Evolutionary conservation across 2,888 invertebrate genomes (phyloP), one percentile per base, ranked within the genome.

Genomic region (Pseudoips prasinana): DNA sequence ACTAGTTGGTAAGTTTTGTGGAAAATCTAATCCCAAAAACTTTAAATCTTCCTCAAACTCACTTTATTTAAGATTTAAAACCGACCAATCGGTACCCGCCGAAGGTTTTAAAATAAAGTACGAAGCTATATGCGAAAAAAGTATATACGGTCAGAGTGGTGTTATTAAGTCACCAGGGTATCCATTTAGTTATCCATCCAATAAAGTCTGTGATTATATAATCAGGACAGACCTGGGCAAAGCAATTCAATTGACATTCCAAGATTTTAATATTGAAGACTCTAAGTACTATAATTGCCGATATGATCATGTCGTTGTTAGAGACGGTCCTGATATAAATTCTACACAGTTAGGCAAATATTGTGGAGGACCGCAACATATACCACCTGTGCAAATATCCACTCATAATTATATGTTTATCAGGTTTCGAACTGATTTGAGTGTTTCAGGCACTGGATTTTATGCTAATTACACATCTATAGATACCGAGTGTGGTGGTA

Each of bases 1-100:
- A 0, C 69, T 94, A 7, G 72, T 95, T n/a, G 94, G 93, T 1
- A 92, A 91, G 63, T 94, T 92, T 69, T 98, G 98, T 76, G 97
- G 96, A 0, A 63, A 33, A 0, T 72, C 58, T 0, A 51, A 90
- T 33, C 96, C 96, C 0, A 89, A 91, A 0, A 64, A 87, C 0
- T 90, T 91, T 30, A 78, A 55, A 92, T 95, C 82, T 75, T 79
- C 64, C 69, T 92, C 39, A 90, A 95, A 81, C 67, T 68, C 48
- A 78, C 87, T 53, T 58, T 91, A 40, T 62, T 76, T 56, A 69
- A 77, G 95, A 94, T 75, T 88, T 55, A 74, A 53, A 66, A 76
- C 68, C 40, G 90, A 90, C 52, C 61, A 58, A 26, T 74, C 64
- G 22, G 14, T 67, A 22, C 41, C 68, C 6, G 48, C 58, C 2